Evolutionary conservation across 2,888 invertebrate species (phyloP).

Genomic region (Drosophila kanekoi): DNA sequence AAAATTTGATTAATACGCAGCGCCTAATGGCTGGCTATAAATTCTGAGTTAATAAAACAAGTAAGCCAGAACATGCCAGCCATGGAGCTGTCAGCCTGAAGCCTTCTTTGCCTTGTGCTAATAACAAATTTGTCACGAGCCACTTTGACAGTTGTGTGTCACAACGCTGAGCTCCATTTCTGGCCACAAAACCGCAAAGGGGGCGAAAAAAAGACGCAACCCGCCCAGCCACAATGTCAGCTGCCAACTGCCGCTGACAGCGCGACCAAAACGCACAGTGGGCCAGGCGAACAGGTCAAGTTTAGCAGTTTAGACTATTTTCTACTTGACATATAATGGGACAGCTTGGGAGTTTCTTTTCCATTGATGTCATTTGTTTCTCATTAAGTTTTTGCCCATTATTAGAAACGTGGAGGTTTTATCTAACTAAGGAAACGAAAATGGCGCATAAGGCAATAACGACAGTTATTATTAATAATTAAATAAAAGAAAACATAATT

Average conservation of each 20-base stretch:
- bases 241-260: constrained; percentile 59
- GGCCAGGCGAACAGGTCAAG: constrained; percentile 12
- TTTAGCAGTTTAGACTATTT: neutral
- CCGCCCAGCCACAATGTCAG: constrained; percentile 49
- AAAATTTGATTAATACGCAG: constrained; percentile 80
- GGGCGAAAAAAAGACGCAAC: constrained; percentile 11
- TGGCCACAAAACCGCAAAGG: constrained; percentile 45
- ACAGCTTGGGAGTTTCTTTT: too few relatives aligned
- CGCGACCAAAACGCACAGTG: constrained; percentile 42
- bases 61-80: constrained; percentile 23
- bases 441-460: too few relatives aligned
- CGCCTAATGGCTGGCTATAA: constrained; percentile 81
- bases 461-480: too few relatives aligned
- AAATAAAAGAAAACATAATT: too few relatives aligned
- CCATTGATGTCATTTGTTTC: too few relatives aligned
- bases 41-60: constrained; percentile 81
- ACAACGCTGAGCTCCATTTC: constrained; percentile 49
- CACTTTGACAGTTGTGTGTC: constrained; percentile 82
- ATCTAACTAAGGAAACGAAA: too few relatives aligned
- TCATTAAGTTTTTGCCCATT: too few relatives aligned
- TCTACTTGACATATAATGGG: neutral
- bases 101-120: constrained; percentile 50
- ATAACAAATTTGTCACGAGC: constrained; percentile 81
- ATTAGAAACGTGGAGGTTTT: too few relatives aligned
- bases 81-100: constrained; percentile 38